These are phyloP conservation scores for Prunella strophiata DNA, from an alignment of 2,797 vertebrate species.

Conservation along the genomic window DNA sequence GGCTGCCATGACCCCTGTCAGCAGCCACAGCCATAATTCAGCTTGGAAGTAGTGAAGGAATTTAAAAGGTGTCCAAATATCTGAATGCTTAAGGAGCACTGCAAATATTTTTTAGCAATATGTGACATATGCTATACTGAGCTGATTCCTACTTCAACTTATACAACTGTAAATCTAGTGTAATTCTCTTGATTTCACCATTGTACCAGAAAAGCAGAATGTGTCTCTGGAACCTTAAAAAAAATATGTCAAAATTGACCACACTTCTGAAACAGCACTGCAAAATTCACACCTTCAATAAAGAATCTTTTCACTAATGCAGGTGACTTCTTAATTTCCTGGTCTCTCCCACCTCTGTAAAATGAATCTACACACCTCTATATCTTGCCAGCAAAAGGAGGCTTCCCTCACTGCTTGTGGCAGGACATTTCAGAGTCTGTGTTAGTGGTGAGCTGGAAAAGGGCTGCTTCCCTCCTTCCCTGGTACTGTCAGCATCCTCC, in stretches of 20 bases:
- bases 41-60: not conserved
- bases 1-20: not conserved
- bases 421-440: not conserved
- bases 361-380: conserved; percentile 31
- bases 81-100: not conserved
- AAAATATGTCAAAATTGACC: not conserved
- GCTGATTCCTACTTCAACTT: not conserved
- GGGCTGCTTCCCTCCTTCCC: not conserved
- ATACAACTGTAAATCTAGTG: not conserved
- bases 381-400: not conserved
- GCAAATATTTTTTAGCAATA: not conserved
- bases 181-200: not conserved
- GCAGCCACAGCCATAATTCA: not conserved
- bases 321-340: not conserved
- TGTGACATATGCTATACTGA: not conserved
- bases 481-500: not conserved
- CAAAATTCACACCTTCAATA: not conserved
- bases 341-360: not conserved
- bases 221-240: not conserved
- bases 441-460: not conserved
- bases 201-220: not conserved
- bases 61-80: conserved; percentile 6
- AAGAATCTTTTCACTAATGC: not conserved
- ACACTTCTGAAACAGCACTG: not conserved
- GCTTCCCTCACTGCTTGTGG: not conserved